These are phyloP conservation scores for Borostomias antarcticus DNA, from an alignment of 2,797 vertebrate species.

Conservation along the genomic window DNA sequence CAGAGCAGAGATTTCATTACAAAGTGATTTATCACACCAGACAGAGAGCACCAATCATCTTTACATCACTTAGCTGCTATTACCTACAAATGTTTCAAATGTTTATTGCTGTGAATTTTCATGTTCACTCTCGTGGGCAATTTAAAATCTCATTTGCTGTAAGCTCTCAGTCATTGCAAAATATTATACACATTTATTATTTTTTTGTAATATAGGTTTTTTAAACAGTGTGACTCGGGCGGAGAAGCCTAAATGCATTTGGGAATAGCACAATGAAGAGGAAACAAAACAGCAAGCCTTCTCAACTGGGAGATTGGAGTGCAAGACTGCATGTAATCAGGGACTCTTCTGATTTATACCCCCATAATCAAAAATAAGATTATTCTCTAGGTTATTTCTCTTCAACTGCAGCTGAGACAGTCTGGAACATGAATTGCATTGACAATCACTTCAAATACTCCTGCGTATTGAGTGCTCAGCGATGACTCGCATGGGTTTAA, in stretches of 20 bases:
- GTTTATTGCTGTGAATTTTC: background rate
- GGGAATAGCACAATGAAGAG: background rate
- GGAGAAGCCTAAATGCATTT: background rate
- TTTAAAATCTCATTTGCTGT: background rate
- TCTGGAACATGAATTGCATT: background rate
- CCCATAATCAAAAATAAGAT: background rate
- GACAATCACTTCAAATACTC: background rate
- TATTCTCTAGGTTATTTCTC: background rate
- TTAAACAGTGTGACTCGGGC: background rate
- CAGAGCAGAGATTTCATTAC: background rate
- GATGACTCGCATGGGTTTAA: no score
- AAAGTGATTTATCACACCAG: background rate
- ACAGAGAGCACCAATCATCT: conserved; percentile 7
- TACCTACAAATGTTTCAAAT: background rate
- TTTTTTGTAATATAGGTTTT: background rate
- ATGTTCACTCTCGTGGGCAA: background rate
- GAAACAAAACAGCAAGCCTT: background rate
- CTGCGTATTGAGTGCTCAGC: background rate
- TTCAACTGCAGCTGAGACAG: background rate
- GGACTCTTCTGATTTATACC: background rate
- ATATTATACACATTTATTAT: background rate
- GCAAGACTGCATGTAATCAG: background rate
- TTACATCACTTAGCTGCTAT: conserved; percentile 3
- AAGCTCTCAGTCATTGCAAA: background rate
- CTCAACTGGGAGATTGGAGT: background rate